phyloP scores from a whole-genome alignment of 2,797 vertebrate species.

The Poeciliopsis infans region DNA sequence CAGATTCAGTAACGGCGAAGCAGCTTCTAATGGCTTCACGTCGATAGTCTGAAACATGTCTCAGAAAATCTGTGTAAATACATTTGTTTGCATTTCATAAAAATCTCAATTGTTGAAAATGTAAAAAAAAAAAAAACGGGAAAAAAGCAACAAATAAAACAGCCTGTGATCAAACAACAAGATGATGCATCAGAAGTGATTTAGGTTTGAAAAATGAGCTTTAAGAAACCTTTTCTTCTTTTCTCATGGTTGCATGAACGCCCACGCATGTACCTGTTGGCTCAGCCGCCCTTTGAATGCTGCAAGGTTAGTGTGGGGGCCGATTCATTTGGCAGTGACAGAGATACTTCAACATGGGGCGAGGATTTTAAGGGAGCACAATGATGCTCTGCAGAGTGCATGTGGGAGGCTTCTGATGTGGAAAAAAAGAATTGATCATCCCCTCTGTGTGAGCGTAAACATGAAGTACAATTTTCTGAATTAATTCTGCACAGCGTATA shows the following conservation, averaged over 20 bases:
- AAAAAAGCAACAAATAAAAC: neutral
- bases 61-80: slow-evolving; percentile 66
- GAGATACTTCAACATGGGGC: slow-evolving; percentile 65
- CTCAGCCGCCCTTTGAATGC: slow-evolving; percentile 63
- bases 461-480: slow-evolving; percentile 28
- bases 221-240: slow-evolving; percentile 42
- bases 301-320: slow-evolving; percentile 72
- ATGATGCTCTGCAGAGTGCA: slow-evolving; percentile 58
- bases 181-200: slow-evolving; percentile 20
- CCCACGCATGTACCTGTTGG: slow-evolving; percentile 60
- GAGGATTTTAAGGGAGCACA: slow-evolving; percentile 66
- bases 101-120: slow-evolving; percentile 47
- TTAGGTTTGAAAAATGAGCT: slow-evolving; percentile 27
- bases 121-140: neutral
- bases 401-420: slow-evolving; percentile 64
- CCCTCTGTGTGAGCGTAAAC: neutral
- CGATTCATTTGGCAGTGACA: slow-evolving; percentile 63
- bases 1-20: slow-evolving; percentile 96
- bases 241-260: slow-evolving; percentile 27
- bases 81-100: slow-evolving; percentile 70
- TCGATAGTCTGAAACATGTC: slow-evolving; percentile 82
- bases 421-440: slow-evolving; percentile 45
- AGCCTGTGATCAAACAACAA: slow-evolving; percentile 16
- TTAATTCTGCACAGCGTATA: slow-evolving; percentile 36
- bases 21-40: slow-evolving; percentile 94